These are phyloP conservation scores for Campoplex nolae DNA, from an alignment of 2,888 invertebrate species.

Conservation along the genomic window DNA sequence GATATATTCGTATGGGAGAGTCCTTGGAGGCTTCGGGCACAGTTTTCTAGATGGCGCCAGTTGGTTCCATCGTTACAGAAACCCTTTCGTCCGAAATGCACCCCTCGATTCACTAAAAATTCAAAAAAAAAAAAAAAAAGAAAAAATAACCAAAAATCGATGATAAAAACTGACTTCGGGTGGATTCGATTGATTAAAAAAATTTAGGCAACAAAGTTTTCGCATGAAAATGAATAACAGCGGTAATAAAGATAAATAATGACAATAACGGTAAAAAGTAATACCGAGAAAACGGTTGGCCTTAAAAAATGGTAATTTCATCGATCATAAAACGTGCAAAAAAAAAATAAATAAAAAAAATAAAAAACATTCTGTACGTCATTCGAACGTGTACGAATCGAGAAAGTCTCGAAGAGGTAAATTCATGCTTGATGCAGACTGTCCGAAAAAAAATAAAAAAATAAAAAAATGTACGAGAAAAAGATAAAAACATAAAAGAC, in stretches of 20 bases:
- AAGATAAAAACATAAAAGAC: slow-evolving; percentile 42
- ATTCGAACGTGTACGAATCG: slow-evolving; percentile 23
- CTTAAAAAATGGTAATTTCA: background rate
- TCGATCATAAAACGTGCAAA: slow-evolving; percentile 16
- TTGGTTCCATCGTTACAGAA: slow-evolving; percentile 53
- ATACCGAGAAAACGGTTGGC: background rate
- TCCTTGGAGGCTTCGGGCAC: slow-evolving; percentile 64
- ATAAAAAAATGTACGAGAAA: background rate
- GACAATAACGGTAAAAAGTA: background rate
- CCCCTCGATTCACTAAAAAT: background rate
- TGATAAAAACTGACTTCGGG: background rate
- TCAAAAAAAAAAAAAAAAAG: background rate
- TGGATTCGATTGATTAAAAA: background rate
- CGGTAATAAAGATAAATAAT: background rate
- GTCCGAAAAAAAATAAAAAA: slow-evolving; percentile 21
- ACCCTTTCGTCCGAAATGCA: slow-evolving; percentile 51
- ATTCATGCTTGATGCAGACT: slow-evolving; percentile 26
- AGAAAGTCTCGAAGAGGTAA: slow-evolving; percentile 49
- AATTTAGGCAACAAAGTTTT: background rate
- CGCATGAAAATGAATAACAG: background rate
- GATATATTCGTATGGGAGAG: slow-evolving; percentile 16
- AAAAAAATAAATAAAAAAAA: background rate
- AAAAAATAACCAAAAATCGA: background rate
- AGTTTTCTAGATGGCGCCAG: slow-evolving; percentile 80
- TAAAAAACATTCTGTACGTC: background rate